Percentiles rank a stretch among this genome's conserved stretches.
Conservation (phyloP, 2,113 vertebrate species). For the Callocephalon fimbriatum region DNA sequence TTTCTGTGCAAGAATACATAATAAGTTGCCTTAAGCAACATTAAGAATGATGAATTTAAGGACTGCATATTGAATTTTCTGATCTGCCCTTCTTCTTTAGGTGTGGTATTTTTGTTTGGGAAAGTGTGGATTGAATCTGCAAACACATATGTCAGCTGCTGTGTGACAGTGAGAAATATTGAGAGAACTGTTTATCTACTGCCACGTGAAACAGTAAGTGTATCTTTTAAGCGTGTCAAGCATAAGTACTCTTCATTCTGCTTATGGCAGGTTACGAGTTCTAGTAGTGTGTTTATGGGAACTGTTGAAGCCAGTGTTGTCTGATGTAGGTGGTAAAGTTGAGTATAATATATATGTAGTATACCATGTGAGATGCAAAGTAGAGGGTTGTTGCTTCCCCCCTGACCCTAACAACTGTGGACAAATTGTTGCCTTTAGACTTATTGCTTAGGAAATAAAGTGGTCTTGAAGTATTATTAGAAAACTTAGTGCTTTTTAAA, state of each 20-base stretch:
- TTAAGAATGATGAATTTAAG: neutral
- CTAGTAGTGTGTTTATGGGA: neutral
- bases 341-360: neutral
- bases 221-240: conserved; percentile 24
- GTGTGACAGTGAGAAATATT: conserved; percentile 92
- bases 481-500: neutral
- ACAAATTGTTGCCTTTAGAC: neutral
- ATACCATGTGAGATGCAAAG: neutral
- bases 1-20: neutral
- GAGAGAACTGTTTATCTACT: conserved; percentile 93
- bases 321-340: neutral
- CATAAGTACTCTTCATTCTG: conserved; percentile 42
- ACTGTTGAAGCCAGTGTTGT: neutral
- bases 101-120: conserved; percentile 95
- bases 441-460: neutral
- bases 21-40: neutral
- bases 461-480: neutral
- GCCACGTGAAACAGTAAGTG: conserved; percentile 89
- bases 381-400: neutral
- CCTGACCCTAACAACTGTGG: neutral
- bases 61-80: neutral
- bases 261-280: conserved; percentile 7
- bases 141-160: conserved; percentile 90
- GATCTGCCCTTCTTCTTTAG: conserved; percentile 67
- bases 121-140: conserved; percentile 96